These are phyloP conservation scores for cattle (Bos taurus) DNA, from an alignment of 2,113 vertebrate species.

Conservation along the genomic window ARS-UCD2.0 NC_037330.1:60256001-60256500, in stretches of 20 bases:
- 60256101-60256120: neutral
- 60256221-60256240: neutral
- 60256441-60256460: neutral
- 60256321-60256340: neutral
- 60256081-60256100: neutral
- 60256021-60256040: constrained; percentile 37
- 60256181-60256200: neutral
- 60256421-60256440: neutral
- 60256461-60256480: neutral
- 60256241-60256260: neutral
- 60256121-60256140: neutral
- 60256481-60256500: neutral
- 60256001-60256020: constrained; percentile 51
- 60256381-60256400: neutral
- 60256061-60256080: neutral
- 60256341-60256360: neutral
- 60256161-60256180: neutral
- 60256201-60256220: neutral
- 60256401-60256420: neutral
- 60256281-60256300: neutral
- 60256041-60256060: neutral
- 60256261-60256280: neutral
- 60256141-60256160: neutral
- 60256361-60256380: neutral
- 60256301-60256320: neutral